Conservation (phyloP, 2,888 invertebrate genomes). For the Herminia tarsipennalis region DNA sequence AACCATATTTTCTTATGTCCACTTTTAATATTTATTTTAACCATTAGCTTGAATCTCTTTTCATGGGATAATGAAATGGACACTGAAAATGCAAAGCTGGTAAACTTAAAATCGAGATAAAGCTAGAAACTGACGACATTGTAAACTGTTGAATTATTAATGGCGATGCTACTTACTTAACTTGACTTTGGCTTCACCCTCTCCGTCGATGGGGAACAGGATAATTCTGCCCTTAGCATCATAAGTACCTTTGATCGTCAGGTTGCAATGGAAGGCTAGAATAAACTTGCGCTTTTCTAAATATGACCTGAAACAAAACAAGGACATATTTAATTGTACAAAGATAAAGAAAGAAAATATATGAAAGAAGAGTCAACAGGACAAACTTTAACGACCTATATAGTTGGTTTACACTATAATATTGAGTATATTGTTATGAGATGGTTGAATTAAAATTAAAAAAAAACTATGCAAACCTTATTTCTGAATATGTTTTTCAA, state of each 20-base stretch:
- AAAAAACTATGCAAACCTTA: too few species aligned
- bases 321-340: background rate
- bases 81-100: slow-evolving; percentile 23
- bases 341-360: background rate
- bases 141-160: slow-evolving; percentile 28
- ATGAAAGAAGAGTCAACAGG: too few species aligned
- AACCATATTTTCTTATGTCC: too few species aligned
- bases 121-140: slow-evolving; percentile 7
- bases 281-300: slow-evolving; percentile 70
- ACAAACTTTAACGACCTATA: too few species aligned
- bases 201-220: slow-evolving; percentile 77
- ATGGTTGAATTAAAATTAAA: too few species aligned
- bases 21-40: too few species aligned
- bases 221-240: slow-evolving; percentile 71
- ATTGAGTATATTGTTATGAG: too few species aligned
- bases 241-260: slow-evolving; percentile 75
- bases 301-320: slow-evolving; percentile 61
- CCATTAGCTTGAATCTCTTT: too few species aligned
- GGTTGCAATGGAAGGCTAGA: slow-evolving; percentile 71
- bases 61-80: slow-evolving; percentile 9
- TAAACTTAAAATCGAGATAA: slow-evolving; percentile 18
- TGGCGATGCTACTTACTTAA: slow-evolving; percentile 61
- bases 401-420: background rate
- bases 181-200: slow-evolving; percentile 74
- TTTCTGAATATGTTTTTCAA: background rate